Percentiles rank a stretch among this genome's conserved stretches.
phyloP scores from a whole-genome alignment of 1,140 invertebrate genomes.

The Brachionus asplanchnoidis region DNA sequence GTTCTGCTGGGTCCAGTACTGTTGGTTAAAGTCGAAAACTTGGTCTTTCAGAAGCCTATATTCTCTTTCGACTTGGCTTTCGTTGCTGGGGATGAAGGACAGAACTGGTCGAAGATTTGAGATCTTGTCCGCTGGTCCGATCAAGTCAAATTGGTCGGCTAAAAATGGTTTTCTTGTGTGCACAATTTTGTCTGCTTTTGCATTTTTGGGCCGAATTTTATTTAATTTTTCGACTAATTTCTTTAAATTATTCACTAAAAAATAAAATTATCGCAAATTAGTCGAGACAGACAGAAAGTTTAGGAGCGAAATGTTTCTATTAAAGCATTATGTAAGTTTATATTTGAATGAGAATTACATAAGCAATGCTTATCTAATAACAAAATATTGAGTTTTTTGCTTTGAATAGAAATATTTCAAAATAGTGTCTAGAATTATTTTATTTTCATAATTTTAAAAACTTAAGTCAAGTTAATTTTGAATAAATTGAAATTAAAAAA shows the following conservation, averaged over 20 bases:
- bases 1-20: conserved; percentile 40
- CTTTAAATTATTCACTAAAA: not conserved
- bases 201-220: not conserved
- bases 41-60: conserved; percentile 7
- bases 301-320: not conserved
- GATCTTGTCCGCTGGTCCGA: conserved; percentile 22
- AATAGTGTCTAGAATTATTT: not conserved
- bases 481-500: too few relatives aligned
- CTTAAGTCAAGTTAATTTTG: not conserved
- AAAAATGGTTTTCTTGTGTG: not conserved
- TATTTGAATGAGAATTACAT: not conserved
- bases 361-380: not conserved
- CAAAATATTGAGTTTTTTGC: not conserved
- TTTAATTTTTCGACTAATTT: not conserved
- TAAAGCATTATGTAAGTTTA: not conserved
- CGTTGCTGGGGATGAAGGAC: not conserved
- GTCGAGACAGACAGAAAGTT: not conserved
- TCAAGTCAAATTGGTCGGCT: not conserved
- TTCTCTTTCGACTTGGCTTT: not conserved
- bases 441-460: not conserved
- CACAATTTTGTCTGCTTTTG: not conserved
- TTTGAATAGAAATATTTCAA: not conserved
- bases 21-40: conserved; percentile 29
- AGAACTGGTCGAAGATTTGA: not conserved
- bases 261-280: not conserved